Evolutionary conservation across 2,888 invertebrate species (phyloP), one percentile per base, ranked within the genome.

Genomic region (Drosophila pseudotakahashii): DNA sequence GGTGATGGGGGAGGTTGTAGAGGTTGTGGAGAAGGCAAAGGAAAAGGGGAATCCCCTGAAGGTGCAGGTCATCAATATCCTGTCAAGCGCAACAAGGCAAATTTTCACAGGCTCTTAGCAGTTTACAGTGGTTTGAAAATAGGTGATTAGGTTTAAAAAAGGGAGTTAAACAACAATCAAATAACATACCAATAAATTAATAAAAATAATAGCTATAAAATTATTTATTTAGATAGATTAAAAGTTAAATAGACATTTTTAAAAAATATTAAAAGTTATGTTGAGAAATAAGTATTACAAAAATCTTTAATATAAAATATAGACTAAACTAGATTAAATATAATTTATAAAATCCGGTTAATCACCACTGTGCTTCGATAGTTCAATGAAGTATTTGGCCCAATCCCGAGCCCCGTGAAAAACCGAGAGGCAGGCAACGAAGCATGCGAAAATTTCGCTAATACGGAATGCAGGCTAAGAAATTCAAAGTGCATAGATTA

Each of bases 381-480:
- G 63, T 77, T 84, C 71, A 69, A 84, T 81, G 63, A 62, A 64
- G 52, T 51, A 67, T 39, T 36, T 14, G 39, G 39, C 7, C 10
- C 13, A 9, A 7, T 2, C 48, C 7, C 39, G 39, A 6, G 11
- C 26, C 19, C 14, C 23, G 14, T 19, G 14, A 39, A 53, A 70
- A 70, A 70, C 66, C 79, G 23, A 70, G 67, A 57, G 59, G 62
- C 72, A 79, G 72, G 39, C 86, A 76, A 60, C 76, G 83, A 73
- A 83, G 81, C 86, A 80, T 83, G 88, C 83, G 76, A 80, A 82
- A 80, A 88, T 88, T 82, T 82, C 81, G 88, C 88, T 88, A 88
- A 88, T 83, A 83, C 70, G 68, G 67, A 83, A 88, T 82, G 88
- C 78, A 69, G 73, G 86, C 83, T 69, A 78, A 86, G 82, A 83